These are phyloP conservation scores for Crocidura indochinensis DNA, from an alignment of 2,797 vertebrate genomes.

Conservation along the genomic window DNA sequence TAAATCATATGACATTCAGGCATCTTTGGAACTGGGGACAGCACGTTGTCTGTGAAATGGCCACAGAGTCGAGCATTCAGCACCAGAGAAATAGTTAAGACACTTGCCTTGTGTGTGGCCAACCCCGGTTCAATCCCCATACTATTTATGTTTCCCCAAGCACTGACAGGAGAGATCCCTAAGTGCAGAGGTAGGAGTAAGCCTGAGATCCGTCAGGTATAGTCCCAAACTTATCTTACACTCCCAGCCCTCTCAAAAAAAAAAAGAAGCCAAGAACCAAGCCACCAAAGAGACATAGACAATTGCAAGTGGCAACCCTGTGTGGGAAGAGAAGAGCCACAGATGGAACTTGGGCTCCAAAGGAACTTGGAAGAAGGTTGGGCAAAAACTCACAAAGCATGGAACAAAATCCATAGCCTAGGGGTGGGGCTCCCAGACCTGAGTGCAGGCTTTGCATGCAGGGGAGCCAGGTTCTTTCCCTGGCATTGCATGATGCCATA, in stretches of 20 bases:
- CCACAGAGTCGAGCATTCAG: background rate
- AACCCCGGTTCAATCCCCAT: too few relatives aligned
- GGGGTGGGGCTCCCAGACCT: too few relatives aligned
- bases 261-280: background rate
- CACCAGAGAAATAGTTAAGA: too few relatives aligned
- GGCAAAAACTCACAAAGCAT: background rate
- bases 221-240: too few relatives aligned
- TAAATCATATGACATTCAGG: slow-evolving; percentile 67
- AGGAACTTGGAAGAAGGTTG: background rate
- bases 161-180: too few relatives aligned
- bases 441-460: too few relatives aligned
- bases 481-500: too few relatives aligned
- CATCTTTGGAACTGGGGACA: background rate
- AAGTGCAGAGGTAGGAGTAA: too few relatives aligned
- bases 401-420: background rate
- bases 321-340: background rate
- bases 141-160: too few relatives aligned
- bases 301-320: background rate
- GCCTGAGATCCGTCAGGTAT: too few relatives aligned
- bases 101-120: too few relatives aligned
- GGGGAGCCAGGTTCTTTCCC: too few relatives aligned
- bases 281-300: background rate
- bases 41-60: background rate
- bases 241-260: background rate
- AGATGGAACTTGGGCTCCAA: background rate